Percentiles rank a stretch among this genome's conserved stretches.
Evolutionary conservation across 2,113 vertebrate species (phyloP).

Genomic region (Dendropsophus ebraccatus): DNA sequence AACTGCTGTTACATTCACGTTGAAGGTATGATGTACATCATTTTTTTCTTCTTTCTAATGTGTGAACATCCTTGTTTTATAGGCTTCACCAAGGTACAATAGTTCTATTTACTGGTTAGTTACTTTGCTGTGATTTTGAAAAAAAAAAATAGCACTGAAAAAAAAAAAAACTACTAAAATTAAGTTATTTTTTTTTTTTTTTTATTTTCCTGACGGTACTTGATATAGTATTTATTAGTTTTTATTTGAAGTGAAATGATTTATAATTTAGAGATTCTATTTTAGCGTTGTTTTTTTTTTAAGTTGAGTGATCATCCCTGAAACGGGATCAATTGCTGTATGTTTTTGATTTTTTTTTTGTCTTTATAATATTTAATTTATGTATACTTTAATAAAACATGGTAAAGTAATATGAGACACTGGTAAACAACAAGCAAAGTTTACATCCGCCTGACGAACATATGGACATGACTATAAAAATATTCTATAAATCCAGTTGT

Average conservation of each 20-base stretch:
- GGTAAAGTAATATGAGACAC: constrained; percentile 38
- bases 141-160: constrained; percentile 67
- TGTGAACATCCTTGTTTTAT: constrained; percentile 61
- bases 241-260: constrained; percentile 68
- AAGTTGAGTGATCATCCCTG: constrained; percentile 15
- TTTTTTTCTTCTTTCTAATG: constrained; percentile 58
- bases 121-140: constrained; percentile 64
- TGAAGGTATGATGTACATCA: constrained; percentile 63
- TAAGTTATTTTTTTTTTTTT: constrained; percentile 70
- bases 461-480: constrained; percentile 3
- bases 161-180: constrained; percentile 68
- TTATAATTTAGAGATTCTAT: constrained; percentile 57
- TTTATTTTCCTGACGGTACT: constrained; percentile 74
- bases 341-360: constrained; percentile 60
- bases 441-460: not conserved
- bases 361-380: constrained; percentile 59
- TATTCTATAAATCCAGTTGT: not conserved
- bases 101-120: constrained; percentile 70
- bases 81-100: constrained; percentile 70
- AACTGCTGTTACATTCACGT: constrained; percentile 68
- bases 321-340: constrained; percentile 31
- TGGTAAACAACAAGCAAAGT: constrained; percentile 25
- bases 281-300: constrained; percentile 62
- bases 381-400: constrained; percentile 50
- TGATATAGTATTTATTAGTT: constrained; percentile 74